Conservation (phyloP, 2,797 vertebrate species). For the Gambelia wislizenii region DNA sequence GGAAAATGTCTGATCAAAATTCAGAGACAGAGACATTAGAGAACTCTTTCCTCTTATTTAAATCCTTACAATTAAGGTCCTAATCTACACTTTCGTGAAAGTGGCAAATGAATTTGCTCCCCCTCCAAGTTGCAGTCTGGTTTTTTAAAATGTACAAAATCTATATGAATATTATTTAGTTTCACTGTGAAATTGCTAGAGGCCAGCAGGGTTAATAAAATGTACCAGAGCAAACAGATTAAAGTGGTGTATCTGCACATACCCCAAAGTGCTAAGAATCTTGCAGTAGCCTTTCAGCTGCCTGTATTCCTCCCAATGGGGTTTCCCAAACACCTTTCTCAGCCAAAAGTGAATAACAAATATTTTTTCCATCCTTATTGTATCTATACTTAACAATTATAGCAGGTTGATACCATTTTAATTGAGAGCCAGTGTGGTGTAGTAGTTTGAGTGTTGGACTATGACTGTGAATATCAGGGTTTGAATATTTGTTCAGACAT, state of each 20-base stretch:
- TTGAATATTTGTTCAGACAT: too few relatives aligned
- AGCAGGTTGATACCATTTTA: too few relatives aligned
- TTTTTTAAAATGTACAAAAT: slow-evolving; percentile 10
- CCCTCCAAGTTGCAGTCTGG: neutral
- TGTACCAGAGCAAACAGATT: slow-evolving; percentile 10
- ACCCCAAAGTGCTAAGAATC: too few relatives aligned
- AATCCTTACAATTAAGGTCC: slow-evolving; percentile 23
- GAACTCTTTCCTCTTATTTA: slow-evolving; percentile 14
- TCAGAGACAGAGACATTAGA: slow-evolving; percentile 25
- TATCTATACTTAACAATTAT: too few relatives aligned
- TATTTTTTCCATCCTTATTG: too few relatives aligned
- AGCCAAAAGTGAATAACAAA: too few relatives aligned
- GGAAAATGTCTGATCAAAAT: slow-evolving; percentile 44
- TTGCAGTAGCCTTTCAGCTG: too few relatives aligned
- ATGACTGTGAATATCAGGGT: too few relatives aligned
- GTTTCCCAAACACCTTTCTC: too few relatives aligned
- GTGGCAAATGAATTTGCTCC: slow-evolving; percentile 8
- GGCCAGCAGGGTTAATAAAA: slow-evolving; percentile 20
- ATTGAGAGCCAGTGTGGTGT: too few relatives aligned
- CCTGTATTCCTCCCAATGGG: too few relatives aligned
- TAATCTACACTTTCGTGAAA: slow-evolving; percentile 35
- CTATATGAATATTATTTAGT: slow-evolving; percentile 11
- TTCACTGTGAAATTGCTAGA: slow-evolving; percentile 1
- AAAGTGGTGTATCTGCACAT: neutral
- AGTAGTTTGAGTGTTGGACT: too few relatives aligned